phyloP scores from a whole-genome alignment of 2,113 vertebrate species.

The Cranoglanis bouderius region DNA sequence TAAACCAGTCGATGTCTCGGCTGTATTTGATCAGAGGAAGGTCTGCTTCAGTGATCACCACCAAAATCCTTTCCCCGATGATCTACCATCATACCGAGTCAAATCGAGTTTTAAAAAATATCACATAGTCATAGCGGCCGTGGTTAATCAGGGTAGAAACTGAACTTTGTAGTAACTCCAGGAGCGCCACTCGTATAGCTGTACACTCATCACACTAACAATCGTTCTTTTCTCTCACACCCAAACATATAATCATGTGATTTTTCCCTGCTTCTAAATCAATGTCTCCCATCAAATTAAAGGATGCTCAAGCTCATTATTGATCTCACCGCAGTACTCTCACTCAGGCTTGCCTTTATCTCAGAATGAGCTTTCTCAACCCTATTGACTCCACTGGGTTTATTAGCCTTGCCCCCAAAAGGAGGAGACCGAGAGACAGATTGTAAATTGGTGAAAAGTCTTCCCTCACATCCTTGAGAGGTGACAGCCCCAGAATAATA shows the following conservation, averaged over 20 bases:
- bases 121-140: not conserved
- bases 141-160: not conserved
- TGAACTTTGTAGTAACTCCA: not conserved
- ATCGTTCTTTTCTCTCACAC: not conserved
- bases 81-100: not conserved
- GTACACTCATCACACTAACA: not conserved
- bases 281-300: slow-evolving; percentile 72
- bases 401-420: slow-evolving; percentile 40
- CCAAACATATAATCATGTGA: slow-evolving; percentile 38
- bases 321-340: slow-evolving; percentile 62
- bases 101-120: not conserved
- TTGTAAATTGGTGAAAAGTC: slow-evolving; percentile 14
- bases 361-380: slow-evolving; percentile 36
- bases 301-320: slow-evolving; percentile 69
- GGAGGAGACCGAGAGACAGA: slow-evolving; percentile 6
- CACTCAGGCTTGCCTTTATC: slow-evolving; percentile 44
- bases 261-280: slow-evolving; percentile 60
- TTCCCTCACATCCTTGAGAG: slow-evolving; percentile 13
- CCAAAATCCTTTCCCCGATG: not conserved
- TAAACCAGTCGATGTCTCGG: not conserved
- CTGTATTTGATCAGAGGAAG: slow-evolving; percentile 6
- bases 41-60: not conserved
- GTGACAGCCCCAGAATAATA: not conserved
- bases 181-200: not conserved
- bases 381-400: slow-evolving; percentile 47